Evolutionary conservation across 2,888 invertebrate genomes (phyloP), one percentile per base, ranked within the genome.

Genomic region (Cistogaster globosa): DNA sequence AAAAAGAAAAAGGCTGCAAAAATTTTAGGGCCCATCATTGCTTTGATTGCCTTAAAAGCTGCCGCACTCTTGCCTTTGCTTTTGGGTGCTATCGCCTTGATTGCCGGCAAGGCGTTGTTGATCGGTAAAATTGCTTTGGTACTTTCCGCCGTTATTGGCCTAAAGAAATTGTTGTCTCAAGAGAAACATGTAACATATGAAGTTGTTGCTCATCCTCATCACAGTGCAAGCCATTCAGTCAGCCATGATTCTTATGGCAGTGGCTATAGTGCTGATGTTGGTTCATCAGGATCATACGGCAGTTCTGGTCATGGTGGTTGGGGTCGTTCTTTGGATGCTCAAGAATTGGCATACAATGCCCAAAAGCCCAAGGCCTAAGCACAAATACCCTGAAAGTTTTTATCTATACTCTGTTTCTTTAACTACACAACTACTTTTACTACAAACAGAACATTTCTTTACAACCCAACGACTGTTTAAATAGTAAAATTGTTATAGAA

Each of bases 151-250:
- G 96, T 97, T 82, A 97, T 97, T 89, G 97, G 97, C 4, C 93
- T 97, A 91, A 97, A 97, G 94, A 97, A 97, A 91, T 93, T 97
- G 69, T 92, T 97, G 87, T 95, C 96, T 2, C 95, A 96, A 90
- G 96, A 96, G 93, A 97, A 97, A 91, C 97, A 97, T 90, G 97
- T 97, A 87, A 97, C 97, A 6, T 97, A 97, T 90, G 97, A 97
- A 91, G 97, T 97, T 48, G 96, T 97, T 0, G 95, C 96, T 0
- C 97, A 97, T 92, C 97, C 97, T 74, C 97, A 97, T 89, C 96
- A 97, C 91, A 94, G 95, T 84, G 94, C 95, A 87, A 94, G 95
- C 89, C 95, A 95, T 90, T 94, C 95, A 84, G 94, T 95, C 83
- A 94, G 95, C 77, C 95, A 96, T 87, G 96, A 96, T 83, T 93